These are phyloP conservation scores for Solenopsis invicta DNA, from an alignment of 1,140 invertebrate species.

Conservation along the genomic window DNA sequence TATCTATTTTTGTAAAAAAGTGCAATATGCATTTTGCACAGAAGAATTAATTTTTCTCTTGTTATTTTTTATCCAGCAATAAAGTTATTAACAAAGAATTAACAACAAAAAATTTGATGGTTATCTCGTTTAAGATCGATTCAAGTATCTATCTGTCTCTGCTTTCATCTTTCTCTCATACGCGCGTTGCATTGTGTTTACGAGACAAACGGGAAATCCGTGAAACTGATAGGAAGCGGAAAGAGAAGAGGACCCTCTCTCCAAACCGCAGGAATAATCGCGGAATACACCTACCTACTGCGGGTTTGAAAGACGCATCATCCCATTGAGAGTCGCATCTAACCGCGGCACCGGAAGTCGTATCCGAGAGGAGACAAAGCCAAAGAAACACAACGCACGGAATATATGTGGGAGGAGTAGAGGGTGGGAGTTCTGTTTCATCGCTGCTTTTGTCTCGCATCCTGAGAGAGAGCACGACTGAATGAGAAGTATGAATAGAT, in stretches of 20 bases:
- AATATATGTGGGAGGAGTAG: conserved; percentile 42
- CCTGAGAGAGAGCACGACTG: conserved; percentile 84
- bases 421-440: conserved; percentile 85
- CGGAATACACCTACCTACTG: conserved; percentile 78
- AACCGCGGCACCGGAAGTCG: conserved; percentile 85
- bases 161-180: neutral
- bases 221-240: conserved; percentile 71
- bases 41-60: neutral
- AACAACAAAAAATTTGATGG: neutral
- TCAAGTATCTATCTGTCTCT: neutral
- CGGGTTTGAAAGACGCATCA: conserved; percentile 83
- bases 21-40: conserved; percentile 10
- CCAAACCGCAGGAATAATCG: conserved; percentile 81
- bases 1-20: conserved; percentile 15
- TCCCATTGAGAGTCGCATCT: conserved; percentile 82
- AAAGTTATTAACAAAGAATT: neutral
- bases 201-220: conserved; percentile 63
- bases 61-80: neutral
- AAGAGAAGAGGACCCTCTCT: conserved; percentile 54
- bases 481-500: conserved; percentile 86
- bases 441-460: conserved; percentile 86
- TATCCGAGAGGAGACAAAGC: conserved; percentile 86
- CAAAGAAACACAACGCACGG: conserved; percentile 81
- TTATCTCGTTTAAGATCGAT: conserved; percentile 8
- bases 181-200: conserved; percentile 48